Conservation (phyloP, 35 echinoderm and acorn worm species). For the Stichopus chloronotus region DNA sequence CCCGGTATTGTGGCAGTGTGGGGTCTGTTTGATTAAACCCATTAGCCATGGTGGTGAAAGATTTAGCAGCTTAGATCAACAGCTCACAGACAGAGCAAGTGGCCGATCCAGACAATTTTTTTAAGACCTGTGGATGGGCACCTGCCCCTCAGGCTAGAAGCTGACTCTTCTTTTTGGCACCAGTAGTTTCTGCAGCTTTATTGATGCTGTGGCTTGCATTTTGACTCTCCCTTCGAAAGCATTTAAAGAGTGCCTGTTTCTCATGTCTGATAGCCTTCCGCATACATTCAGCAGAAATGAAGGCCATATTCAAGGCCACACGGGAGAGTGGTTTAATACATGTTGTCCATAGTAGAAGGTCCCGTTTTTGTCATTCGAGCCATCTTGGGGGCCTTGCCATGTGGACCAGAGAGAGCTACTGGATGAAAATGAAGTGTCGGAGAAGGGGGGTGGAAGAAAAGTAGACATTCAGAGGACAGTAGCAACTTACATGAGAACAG, state of each 20-base stretch:
- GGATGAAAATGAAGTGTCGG: too few relatives aligned
- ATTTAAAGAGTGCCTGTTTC: neutral
- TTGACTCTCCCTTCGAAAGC: neutral
- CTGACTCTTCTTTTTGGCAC: neutral
- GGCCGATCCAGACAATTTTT: neutral
- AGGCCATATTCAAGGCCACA: too few relatives aligned
- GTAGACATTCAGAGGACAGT: too few relatives aligned
- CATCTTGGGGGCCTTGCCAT: too few relatives aligned
- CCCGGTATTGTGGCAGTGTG: neutral
- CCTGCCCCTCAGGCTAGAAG: neutral
- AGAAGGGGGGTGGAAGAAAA: too few relatives aligned
- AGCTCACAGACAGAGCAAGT: neutral
- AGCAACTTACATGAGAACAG: too few relatives aligned
- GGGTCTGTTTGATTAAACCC: neutral
- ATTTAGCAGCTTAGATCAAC: neutral
- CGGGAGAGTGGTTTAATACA: too few relatives aligned
- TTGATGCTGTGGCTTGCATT: neutral
- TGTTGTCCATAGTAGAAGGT: too few relatives aligned
- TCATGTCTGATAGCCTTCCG: too few relatives aligned
- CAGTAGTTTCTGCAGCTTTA: neutral
- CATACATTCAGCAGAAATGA: too few relatives aligned
- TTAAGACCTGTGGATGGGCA: neutral
- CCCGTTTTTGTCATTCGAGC: too few relatives aligned
- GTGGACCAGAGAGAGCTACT: too few relatives aligned
- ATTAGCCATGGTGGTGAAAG: slow-evolving; percentile 12